phyloP scores from a whole-genome alignment of 2,113 vertebrate genomes.

The Tenrec ecaudatus region DNA sequence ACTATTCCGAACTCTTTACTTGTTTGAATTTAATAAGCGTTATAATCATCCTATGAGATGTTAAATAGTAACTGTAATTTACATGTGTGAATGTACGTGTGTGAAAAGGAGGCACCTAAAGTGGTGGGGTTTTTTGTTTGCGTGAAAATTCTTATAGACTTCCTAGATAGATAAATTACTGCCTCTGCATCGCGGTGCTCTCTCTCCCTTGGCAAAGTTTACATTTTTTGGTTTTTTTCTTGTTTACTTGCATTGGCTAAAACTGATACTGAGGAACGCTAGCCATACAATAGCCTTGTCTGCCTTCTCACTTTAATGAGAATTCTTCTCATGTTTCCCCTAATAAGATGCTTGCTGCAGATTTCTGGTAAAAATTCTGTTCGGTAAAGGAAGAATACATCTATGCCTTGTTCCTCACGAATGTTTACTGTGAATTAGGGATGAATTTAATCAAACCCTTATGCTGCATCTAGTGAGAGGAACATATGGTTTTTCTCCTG shows the following conservation, averaged over 20 bases:
- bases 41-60: too few relatives aligned
- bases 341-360: not conserved
- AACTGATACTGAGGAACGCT: too few relatives aligned
- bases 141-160: not conserved
- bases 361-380: not conserved
- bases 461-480: not conserved
- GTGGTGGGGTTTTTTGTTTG: not conserved
- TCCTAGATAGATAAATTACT: not conserved
- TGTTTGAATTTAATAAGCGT: too few relatives aligned
- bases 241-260: not conserved
- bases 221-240: not conserved
- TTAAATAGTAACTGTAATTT: not conserved
- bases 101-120: not conserved
- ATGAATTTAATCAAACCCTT: not conserved
- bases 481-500: conserved; percentile 22
- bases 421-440: conserved; percentile 13
- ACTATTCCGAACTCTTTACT: too few relatives aligned
- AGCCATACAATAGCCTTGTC: not conserved
- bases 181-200: not conserved
- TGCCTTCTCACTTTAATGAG: not conserved
- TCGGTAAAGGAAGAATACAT: not conserved
- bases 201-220: not conserved
- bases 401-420: not conserved
- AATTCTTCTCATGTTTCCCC: not conserved
- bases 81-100: not conserved